phyloP scores from a whole-genome alignment of 1,140 invertebrate genomes.

The Medauroidea extradentata region DNA sequence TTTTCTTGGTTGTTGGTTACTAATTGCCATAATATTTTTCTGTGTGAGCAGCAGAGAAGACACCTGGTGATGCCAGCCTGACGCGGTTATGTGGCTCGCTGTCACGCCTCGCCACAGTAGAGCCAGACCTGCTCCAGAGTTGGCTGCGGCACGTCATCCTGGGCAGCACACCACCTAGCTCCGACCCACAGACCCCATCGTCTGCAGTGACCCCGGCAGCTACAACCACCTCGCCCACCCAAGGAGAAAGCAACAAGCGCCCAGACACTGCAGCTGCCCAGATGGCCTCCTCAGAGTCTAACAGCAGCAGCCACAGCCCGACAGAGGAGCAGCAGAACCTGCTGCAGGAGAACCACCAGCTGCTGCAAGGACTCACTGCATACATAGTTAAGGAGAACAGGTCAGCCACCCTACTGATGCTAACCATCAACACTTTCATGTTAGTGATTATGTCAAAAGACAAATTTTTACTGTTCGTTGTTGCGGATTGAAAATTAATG shows the following conservation, averaged over 20 bases:
- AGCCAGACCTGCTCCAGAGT: slow-evolving; percentile 57
- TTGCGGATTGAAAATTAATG: too few relatives aligned
- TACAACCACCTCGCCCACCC: neutral
- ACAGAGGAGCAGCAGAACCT: slow-evolving; percentile 24
- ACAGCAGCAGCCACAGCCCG: slow-evolving; percentile 12
- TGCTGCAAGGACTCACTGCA: slow-evolving; percentile 66
- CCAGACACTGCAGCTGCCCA: neutral
- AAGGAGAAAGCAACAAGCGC: neutral
- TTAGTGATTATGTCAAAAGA: too few relatives aligned
- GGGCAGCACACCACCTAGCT: slow-evolving; percentile 45
- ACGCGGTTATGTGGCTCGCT: slow-evolving; percentile 66
- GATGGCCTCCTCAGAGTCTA: slow-evolving; percentile 9
- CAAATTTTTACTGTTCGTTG: too few relatives aligned
- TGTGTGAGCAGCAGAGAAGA: slow-evolving; percentile 50
- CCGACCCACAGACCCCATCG: slow-evolving; percentile 19
- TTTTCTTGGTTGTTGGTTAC: too few relatives aligned
- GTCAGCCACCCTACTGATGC: slow-evolving; percentile 30
- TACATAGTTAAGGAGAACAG: slow-evolving; percentile 71
- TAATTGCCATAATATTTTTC: too few relatives aligned
- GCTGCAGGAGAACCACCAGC: slow-evolving; percentile 63
- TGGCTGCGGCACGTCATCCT: slow-evolving; percentile 67
- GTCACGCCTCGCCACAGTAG: slow-evolving; percentile 59
- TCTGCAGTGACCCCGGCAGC: neutral
- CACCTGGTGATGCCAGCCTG: slow-evolving; percentile 54
- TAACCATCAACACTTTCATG: too few relatives aligned